Evolutionary conservation across 2,888 invertebrate genomes (phyloP).

Genomic region (Serripes groenlandicus): DNA sequence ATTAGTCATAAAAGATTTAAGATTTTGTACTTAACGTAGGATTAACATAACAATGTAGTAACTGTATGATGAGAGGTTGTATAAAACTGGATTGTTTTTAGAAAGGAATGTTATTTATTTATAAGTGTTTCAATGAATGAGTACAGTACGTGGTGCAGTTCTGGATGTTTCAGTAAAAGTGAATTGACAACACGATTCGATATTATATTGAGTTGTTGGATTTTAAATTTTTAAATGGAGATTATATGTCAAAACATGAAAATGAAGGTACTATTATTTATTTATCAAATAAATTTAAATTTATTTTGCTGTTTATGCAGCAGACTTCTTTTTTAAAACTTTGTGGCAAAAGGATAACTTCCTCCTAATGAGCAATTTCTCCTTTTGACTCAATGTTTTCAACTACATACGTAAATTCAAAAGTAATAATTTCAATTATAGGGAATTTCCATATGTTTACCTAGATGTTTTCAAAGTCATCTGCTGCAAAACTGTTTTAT

Average conservation of each 20-base stretch:
- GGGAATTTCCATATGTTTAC: background rate
- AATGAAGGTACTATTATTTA: background rate
- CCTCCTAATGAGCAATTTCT: background rate
- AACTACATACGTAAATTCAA: background rate
- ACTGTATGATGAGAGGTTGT: too few species aligned
- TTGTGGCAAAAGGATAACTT: background rate
- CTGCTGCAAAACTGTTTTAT: background rate
- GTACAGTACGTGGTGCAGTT: too few species aligned
- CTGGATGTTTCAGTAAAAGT: too few species aligned
- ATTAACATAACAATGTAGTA: background rate
- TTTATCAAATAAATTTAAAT: too few species aligned
- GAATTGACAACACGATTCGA: too few species aligned
- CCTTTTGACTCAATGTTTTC: background rate
- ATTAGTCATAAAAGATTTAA: conserved; percentile 14
- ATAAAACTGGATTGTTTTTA: too few species aligned
- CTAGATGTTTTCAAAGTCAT: background rate
- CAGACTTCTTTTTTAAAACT: background rate
- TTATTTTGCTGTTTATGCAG: background rate
- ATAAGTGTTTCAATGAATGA: too few species aligned
- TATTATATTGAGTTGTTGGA: too few species aligned
- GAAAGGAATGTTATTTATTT: too few species aligned
- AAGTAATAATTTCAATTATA: background rate
- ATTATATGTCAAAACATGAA: too few species aligned
- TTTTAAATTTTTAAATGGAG: too few species aligned
- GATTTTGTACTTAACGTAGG: conserved; percentile 7